Base-by-base conservation (phyloP, 2,888 invertebrate species). In the Latrodectus hesperus region DNA sequence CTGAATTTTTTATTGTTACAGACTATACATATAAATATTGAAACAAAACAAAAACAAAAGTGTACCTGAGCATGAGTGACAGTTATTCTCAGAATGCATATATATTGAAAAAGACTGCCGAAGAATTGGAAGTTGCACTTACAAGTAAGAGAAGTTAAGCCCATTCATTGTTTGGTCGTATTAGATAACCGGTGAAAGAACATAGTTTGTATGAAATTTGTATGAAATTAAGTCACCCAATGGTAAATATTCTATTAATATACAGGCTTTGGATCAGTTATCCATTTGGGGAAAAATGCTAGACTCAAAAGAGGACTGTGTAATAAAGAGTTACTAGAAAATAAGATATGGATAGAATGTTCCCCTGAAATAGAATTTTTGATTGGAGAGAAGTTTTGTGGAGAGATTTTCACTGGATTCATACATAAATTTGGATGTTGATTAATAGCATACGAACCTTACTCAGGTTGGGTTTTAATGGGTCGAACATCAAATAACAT, bases 391-490 rank as follows among this genome's bases (percentile, higher is more conserved):
- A 17, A 74, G 12, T 74, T 53, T 22, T 53, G 73, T 53, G 64
- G 75, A 64, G 0, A 75, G 11, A 9, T 75, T 14, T 60, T 75
- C 64, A 75, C 75, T 60, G 60, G 38, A 64, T 1, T 17, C 12
- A 75, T 26, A 22, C 38, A 49, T 3, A 11, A 38, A 38, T n/a
- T 75, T 26, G 9, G 49, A 22, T 16, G n/a, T 38, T n/a, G 75
- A 11, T 64, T 75, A 12, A 64, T 52, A 12, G 73, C 53, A 0
- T 49, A n/a, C 51, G 51, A 71, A 49, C 49, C 49, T 71, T 49
- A 71, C 14, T 73, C 17, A 73, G 73, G 55, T 22, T 55, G 53
- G 73, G 17, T 73, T n/a, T 16, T 64, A 1, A 75, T n/a, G 64
- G 17, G 38, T 16, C 38, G 38, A 75, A 55, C 10, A 1, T 8